Percentiles rank a stretch among this genome's conserved stretches.
These are phyloP conservation scores for Microplitis demolitor DNA, from an alignment of 1,140 invertebrate species.

Conservation along the genomic window DNA sequence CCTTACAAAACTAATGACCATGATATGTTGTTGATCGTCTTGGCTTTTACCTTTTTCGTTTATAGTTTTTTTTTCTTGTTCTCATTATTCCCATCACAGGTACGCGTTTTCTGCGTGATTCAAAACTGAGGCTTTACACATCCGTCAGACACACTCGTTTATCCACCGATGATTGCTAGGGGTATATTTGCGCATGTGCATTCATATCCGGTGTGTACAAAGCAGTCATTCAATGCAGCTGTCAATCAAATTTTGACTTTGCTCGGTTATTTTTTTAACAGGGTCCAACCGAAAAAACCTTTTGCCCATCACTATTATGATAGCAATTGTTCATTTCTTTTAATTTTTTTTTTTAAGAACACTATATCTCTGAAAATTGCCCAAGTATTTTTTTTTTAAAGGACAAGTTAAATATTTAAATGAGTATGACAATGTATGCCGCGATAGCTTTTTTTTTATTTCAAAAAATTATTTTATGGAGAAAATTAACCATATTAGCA, in stretches of 20 bases:
- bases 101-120: slow-evolving; percentile 28
- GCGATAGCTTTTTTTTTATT: too few relatives aligned
- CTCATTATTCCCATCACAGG: slow-evolving; percentile 15
- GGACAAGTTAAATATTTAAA: too few relatives aligned
- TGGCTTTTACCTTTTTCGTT: slow-evolving; percentile 26
- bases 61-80: neutral
- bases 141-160: slow-evolving; percentile 29
- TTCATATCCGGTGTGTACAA: slow-evolving; percentile 11
- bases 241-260: slow-evolving; percentile 19
- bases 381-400: too few relatives aligned
- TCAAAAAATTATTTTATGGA: too few relatives aligned
- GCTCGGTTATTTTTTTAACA: neutral
- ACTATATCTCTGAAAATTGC: too few relatives aligned
- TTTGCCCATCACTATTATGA: too few relatives aligned
- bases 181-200: slow-evolving; percentile 30
- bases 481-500: too few relatives aligned
- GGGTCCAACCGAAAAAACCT: too few relatives aligned
- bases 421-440: too few relatives aligned
- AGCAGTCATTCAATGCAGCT: slow-evolving; percentile 23
- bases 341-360: too few relatives aligned
- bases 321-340: neutral
- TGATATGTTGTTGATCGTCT: slow-evolving; percentile 28
- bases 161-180: slow-evolving; percentile 19
- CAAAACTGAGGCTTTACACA: slow-evolving; percentile 30
- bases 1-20: slow-evolving; percentile 35